These are phyloP conservation scores for Nannoperca obscura DNA, from an alignment of 2,797 vertebrate species.

Conservation along the genomic window DNA sequence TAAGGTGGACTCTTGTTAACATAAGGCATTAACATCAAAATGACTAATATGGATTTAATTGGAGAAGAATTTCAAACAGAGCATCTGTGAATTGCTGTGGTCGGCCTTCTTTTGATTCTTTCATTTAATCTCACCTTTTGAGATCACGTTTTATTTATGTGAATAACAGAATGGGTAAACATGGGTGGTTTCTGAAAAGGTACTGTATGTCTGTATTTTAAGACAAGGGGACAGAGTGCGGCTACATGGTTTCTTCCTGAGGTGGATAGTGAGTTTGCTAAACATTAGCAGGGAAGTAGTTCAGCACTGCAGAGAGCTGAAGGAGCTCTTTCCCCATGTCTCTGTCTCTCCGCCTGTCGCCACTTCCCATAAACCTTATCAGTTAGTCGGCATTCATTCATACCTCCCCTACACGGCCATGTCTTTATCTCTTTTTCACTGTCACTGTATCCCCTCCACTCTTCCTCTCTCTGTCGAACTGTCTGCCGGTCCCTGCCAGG, in stretches of 20 bases:
- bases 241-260: conserved; percentile 42
- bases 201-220: conserved; percentile 16
- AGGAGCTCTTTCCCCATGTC: conserved; percentile 4
- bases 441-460: conserved; percentile 45
- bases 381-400: conserved; percentile 48
- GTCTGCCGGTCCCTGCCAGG: conserved; percentile 65
- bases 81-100: not conserved
- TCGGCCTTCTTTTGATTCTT: not conserved
- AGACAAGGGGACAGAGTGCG: conserved; percentile 24
- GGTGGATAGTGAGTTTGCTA: conserved; percentile 37
- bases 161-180: not conserved
- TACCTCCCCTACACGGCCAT: conserved; percentile 3
- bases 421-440: conserved; percentile 38
- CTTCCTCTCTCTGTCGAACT: conserved; percentile 44
- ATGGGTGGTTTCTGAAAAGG: not conserved
- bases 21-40: not conserved
- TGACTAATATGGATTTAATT: not conserved
- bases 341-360: conserved; percentile 13
- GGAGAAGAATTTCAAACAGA: not conserved
- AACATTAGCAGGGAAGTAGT: conserved; percentile 56
- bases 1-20: not conserved
- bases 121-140: conserved; percentile 3
- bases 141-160: not conserved
- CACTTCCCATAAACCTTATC: conserved; percentile 45
- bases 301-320: conserved; percentile 45